These are phyloP conservation scores for Oscheius sp. DNA, from an alignment of 2,888 invertebrate species.

Conservation along the genomic window DNA sequence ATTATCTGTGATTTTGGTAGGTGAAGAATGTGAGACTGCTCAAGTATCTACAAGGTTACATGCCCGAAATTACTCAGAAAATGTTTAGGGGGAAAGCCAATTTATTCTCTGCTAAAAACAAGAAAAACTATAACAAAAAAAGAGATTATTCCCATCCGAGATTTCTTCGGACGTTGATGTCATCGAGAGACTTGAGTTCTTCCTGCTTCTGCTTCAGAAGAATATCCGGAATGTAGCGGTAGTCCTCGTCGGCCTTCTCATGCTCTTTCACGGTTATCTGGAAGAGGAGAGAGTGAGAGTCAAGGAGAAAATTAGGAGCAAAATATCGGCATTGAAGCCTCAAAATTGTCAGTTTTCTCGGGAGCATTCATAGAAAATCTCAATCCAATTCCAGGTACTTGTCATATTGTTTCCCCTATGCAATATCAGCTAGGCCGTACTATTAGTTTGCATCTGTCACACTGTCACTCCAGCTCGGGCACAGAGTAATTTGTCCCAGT, in stretches of 20 bases:
- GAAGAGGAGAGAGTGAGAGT: not conserved
- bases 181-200: constrained; percentile 69
- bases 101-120: constrained; percentile 17
- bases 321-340: no score
- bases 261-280: constrained; percentile 69
- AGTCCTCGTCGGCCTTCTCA: constrained; percentile 68
- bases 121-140: constrained; percentile 7
- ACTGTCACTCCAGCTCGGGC: no score
- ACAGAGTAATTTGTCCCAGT: no score
- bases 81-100: not conserved
- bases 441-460: no score
- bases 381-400: no score
- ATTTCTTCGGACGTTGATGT: constrained; percentile 65
- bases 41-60: not conserved
- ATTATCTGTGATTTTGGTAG: constrained; percentile 1
- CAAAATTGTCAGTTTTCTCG: no score
- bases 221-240: constrained; percentile 70
- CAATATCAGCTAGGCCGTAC: no score
- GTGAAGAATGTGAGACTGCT: not conserved
- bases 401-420: no score
- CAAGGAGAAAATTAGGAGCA: no score
- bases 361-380: no score
- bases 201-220: constrained; percentile 66
- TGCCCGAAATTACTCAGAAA: not conserved
- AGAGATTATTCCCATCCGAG: constrained; percentile 69